Base-by-base conservation (phyloP, 2,888 invertebrate genomes). In the Lysandra coridon region DNA sequence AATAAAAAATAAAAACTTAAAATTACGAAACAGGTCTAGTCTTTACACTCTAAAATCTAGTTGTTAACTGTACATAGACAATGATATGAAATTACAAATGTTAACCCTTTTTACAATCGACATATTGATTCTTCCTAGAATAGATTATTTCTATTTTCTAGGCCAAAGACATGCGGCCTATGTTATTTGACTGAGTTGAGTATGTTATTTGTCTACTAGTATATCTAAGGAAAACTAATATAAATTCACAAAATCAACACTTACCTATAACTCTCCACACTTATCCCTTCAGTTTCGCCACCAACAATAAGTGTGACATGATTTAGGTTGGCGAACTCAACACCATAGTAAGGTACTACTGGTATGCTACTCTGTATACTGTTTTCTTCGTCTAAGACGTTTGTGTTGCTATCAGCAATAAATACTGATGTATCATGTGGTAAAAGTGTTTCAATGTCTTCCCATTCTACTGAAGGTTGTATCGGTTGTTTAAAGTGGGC, bases 281-380 rank as follows among this genome's bases (percentile, higher is more conserved):
- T 97, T n/a, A 99, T 94, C 0, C 99, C 98, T 88, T 97, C 96
- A 7, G 98, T 98, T 92, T 99, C 99, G 10, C 98, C 98, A 17
- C 98, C 98, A 83, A 99, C 94, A 60, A 99, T 95, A 4, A 99
- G 88, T 53, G 97, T 95, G 49, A 96, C 95, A 83, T 96, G 95
- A 44, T 93, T 89, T 77, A 91, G 87, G 44, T 89, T 84, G 1
- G 92, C 86, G 88, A 95, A 97, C 84, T 96, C 92, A 1, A 96
- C 88, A 78, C 95, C 87, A 86, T 96, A 96, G 87, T 97, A 97
- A 57, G 96, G 96, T 75, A 96, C 81, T 57, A 96, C 87, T 40
- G 96, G 96, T 80, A 97, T 86, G 74, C 86, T 78, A 17, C 79
- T 80, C 23, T 83, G 85, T 62, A 83, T 84, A 80, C 69, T 75